These are phyloP conservation scores for Sciurus vulgaris DNA, from an alignment of 2,797 vertebrate species.

Conservation along the genomic window DNA sequence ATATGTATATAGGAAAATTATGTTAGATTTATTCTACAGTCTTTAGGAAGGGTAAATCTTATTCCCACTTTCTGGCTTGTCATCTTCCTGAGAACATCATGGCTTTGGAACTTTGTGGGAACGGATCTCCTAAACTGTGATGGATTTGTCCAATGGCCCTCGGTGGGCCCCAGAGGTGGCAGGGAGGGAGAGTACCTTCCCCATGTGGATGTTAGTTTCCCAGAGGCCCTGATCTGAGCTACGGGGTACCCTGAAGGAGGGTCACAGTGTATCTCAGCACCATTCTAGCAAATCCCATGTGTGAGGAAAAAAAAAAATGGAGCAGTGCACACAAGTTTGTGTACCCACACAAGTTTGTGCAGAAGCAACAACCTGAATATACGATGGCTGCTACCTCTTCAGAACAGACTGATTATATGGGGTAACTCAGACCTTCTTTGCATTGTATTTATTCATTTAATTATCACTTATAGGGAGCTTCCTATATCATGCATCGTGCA, in stretches of 20 bases:
- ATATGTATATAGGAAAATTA: no score
- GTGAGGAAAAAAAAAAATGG: background rate
- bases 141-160: background rate
- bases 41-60: background rate
- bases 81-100: background rate
- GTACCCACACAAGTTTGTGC: background rate
- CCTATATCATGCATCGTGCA: background rate
- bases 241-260: background rate
- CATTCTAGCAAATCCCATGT: background rate
- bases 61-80: background rate
- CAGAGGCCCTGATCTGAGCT: background rate
- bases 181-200: background rate
- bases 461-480: background rate
- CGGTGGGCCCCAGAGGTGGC: background rate
- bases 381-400: background rate
- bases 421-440: background rate
- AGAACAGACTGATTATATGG: background rate
- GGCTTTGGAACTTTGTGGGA: background rate
- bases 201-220: background rate
- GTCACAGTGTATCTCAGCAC: background rate
- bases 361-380: background rate
- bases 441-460: background rate
- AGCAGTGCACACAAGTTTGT: background rate
- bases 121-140: background rate
- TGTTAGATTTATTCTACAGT: no score